Conservation (phyloP, 2,888 invertebrate genomes). For the Lacanobia wlatinum region DNA sequence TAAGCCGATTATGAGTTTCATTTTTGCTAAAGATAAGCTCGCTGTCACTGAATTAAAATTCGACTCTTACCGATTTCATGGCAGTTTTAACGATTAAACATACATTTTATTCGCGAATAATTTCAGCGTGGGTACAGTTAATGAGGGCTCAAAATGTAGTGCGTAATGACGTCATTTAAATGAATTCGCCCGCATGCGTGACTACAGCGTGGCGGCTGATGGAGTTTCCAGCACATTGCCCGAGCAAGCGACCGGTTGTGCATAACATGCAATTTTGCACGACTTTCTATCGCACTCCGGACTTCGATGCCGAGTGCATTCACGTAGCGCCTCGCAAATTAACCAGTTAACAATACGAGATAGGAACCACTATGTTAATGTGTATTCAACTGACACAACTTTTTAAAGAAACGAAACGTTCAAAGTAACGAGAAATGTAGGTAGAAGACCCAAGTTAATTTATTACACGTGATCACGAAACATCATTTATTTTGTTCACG, state of each 20-base stretch:
- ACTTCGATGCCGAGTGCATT: constrained; percentile 45
- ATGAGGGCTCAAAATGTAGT: constrained; percentile 51
- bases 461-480: constrained; percentile 43
- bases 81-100: constrained; percentile 41
- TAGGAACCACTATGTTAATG: constrained; percentile 50
- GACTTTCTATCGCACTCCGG: constrained; percentile 77
- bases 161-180: constrained; percentile 66
- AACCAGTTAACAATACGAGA: constrained; percentile 48
- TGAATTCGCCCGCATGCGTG: constrained; percentile 72
- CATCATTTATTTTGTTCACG: constrained; percentile 43
- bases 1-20: constrained; percentile 45
- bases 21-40: constrained; percentile 53
- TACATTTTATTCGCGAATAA: constrained; percentile 38
- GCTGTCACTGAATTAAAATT: constrained; percentile 40
- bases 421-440: constrained; percentile 37
- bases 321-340: constrained; percentile 44
- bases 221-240: constrained; percentile 75
- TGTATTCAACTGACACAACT: constrained; percentile 51
- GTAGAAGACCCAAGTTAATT: constrained; percentile 24
- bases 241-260: constrained; percentile 66
- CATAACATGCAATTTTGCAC: constrained; percentile 80
- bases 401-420: constrained; percentile 17
- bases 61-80: constrained; percentile 36
- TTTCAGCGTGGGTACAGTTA: constrained; percentile 28
- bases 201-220: constrained; percentile 70